A percentile compares a stretch with the other conserved stretches of the same genome.
Evolutionary conservation across 2,888 invertebrate genomes (phyloP).

Genomic region (Melieria crassipennis): DNA sequence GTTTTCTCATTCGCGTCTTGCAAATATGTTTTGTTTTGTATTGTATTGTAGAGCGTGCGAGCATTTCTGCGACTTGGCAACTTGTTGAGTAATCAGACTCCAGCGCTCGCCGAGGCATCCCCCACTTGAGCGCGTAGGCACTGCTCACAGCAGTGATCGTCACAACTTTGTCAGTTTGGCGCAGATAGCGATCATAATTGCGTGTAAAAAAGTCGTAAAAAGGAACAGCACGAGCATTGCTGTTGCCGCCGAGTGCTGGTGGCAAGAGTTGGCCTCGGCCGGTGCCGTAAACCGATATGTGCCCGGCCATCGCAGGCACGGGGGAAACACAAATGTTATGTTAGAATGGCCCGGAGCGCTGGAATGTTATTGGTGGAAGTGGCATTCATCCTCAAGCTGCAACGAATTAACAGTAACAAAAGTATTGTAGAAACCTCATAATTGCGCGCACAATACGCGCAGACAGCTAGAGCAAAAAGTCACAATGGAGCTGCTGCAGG

Average conservation of each 20-base stretch:
- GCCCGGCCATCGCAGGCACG: background rate
- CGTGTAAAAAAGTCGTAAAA: constrained; percentile 45
- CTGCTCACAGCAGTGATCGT: no score
- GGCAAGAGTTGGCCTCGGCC: background rate
- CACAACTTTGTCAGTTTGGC: constrained; percentile 31
- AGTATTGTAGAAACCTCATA: constrained; percentile 36
- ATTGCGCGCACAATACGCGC: constrained; percentile 21
- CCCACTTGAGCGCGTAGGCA: no score
- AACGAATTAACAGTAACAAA: constrained; percentile 34
- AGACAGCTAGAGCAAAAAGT: background rate
- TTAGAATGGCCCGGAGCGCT: constrained; percentile 8
- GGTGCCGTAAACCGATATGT: background rate
- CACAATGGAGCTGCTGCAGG: constrained; percentile 7
- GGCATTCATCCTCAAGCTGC: constrained; percentile 22
- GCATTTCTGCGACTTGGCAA: no score
- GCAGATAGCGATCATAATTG: constrained; percentile 38
- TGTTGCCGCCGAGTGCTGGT: background rate
- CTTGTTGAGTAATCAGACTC: no score
- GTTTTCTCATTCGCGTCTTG: no score
- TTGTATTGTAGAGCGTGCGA: no score
- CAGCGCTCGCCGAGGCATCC: no score
- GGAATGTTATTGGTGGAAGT: constrained; percentile 8
- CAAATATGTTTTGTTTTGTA: no score
- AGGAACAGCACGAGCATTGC: constrained; percentile 10
- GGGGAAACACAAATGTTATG: constrained; percentile 24